These are phyloP conservation scores for Himalopsyche japonica DNA, from an alignment of 2,888 invertebrate genomes.

Conservation along the genomic window DNA sequence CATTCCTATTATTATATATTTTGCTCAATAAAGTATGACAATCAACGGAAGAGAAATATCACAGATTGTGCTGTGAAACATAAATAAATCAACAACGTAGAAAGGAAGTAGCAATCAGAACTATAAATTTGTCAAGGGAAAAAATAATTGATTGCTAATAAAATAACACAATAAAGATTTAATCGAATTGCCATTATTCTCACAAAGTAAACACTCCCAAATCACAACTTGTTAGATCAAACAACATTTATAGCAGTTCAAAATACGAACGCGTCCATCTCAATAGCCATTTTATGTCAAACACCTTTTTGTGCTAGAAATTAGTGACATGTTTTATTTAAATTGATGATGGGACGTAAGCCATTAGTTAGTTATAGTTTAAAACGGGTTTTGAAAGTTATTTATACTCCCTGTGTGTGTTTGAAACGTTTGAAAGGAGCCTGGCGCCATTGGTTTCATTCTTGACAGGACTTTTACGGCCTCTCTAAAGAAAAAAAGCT, in stretches of 20 bases:
- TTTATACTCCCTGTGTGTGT: slow-evolving; percentile 30
- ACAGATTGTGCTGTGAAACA: too few species aligned
- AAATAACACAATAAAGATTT: neutral
- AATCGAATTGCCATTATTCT: neutral
- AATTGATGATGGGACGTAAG: slow-evolving; percentile 34
- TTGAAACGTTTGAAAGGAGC: slow-evolving; percentile 13
- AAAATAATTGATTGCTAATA: neutral
- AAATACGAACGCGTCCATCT: slow-evolving; percentile 19
- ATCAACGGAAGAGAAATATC: too few species aligned
- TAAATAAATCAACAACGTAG: too few species aligned
- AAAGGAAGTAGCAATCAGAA: neutral
- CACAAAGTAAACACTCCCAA: neutral
- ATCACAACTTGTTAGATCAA: neutral
- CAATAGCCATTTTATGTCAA: slow-evolving; percentile 34
- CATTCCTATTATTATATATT: too few species aligned
- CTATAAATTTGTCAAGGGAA: neutral
- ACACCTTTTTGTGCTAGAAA: slow-evolving; percentile 38
- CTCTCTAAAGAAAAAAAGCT: slow-evolving; percentile 15
- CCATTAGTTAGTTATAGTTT: slow-evolving; percentile 36
- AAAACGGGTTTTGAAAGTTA: slow-evolving; percentile 31
- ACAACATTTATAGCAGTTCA: neutral
- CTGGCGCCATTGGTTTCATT: slow-evolving; percentile 30
- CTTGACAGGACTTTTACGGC: slow-evolving; percentile 30
- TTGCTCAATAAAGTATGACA: too few species aligned
- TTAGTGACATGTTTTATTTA: slow-evolving; percentile 41